Conservation (phyloP, 2,797 vertebrate species). For the Phoeniculus purpureus region DNA sequence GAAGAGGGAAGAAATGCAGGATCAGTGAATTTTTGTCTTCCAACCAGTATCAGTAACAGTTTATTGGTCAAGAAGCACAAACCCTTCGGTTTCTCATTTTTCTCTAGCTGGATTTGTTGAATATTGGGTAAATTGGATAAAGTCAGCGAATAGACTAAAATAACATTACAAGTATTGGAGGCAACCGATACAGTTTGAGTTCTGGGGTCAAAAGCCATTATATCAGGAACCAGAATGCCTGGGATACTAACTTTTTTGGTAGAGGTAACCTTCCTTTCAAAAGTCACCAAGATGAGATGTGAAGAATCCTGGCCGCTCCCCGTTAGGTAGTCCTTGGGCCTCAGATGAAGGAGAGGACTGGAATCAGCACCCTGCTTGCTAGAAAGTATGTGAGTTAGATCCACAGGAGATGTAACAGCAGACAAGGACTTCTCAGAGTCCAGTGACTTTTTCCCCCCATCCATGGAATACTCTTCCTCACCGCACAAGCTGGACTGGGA, state of each 20-base stretch:
- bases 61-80: constrained; percentile 89
- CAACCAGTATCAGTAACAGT: constrained; percentile 89
- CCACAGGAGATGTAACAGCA: constrained; percentile 75
- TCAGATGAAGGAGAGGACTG: constrained; percentile 86
- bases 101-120: constrained; percentile 90
- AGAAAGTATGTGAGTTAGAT: constrained; percentile 88
- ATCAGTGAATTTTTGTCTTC: constrained; percentile 87
- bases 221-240: constrained; percentile 92
- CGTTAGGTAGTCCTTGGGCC: constrained; percentile 82
- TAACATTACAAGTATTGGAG: constrained; percentile 89
- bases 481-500: constrained; percentile 60
- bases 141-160: constrained; percentile 90
- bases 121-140: constrained; percentile 85
- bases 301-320: constrained; percentile 91
- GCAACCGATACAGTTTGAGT: constrained; percentile 88
- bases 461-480: constrained; percentile 73
- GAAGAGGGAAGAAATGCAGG: constrained; percentile 89
- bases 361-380: constrained; percentile 82
- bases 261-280: constrained; percentile 87
- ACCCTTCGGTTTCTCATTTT: constrained; percentile 91
- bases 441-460: constrained; percentile 76
- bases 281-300: constrained; percentile 90
- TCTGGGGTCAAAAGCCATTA: constrained; percentile 86
- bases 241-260: constrained; percentile 91
- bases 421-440: constrained; percentile 77